A percentile compares a stretch with the other conserved stretches of the same genome.
Evolutionary conservation across 1,140 invertebrate species (phyloP).

Genomic region (Brachionus koreanus): DNA sequence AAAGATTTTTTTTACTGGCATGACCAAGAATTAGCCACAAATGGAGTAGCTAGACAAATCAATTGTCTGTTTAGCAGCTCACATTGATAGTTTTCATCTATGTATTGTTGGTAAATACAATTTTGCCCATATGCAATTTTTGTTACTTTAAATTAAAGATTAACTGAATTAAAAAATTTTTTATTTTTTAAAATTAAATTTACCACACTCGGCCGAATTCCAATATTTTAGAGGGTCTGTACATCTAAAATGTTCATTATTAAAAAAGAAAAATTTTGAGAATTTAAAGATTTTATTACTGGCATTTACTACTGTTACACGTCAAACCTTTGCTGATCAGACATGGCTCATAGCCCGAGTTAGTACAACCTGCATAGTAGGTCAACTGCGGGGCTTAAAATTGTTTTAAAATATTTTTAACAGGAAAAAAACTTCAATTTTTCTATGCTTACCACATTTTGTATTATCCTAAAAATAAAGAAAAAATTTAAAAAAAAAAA

Average conservation of each 20-base stretch:
- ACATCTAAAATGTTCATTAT: neutral
- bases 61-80: neutral
- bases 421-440: neutral
- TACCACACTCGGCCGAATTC: neutral
- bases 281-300: neutral
- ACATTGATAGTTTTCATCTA: neutral
- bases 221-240: neutral
- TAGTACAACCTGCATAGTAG: neutral
- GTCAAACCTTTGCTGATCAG: neutral
- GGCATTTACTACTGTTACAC: neutral
- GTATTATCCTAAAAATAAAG: neutral
- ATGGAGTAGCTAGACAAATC: neutral
- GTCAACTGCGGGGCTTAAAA: neutral
- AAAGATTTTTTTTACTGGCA: neutral
- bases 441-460: neutral
- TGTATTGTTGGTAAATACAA: neutral
- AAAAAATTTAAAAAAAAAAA: neutral
- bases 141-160: neutral
- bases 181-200: neutral
- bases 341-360: neutral
- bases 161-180: neutral
- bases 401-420: neutral
- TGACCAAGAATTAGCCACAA: neutral
- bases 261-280: neutral
- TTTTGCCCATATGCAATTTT: neutral